phyloP scores from a whole-genome alignment of 2,113 vertebrate genomes.

The Psilopsiagon aymara region DNA sequence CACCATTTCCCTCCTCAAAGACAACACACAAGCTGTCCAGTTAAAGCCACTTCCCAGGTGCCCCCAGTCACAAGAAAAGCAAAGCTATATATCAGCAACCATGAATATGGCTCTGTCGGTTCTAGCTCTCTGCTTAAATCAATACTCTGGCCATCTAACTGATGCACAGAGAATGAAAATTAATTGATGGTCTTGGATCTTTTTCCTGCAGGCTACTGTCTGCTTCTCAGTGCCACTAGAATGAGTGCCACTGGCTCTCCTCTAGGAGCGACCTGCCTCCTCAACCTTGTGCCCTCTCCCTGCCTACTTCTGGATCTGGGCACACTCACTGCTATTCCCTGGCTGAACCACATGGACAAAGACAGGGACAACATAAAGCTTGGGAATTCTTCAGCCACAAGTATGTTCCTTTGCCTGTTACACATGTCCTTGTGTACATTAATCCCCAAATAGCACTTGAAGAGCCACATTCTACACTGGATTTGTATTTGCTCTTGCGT shows the following conservation, averaged over 20 bases:
- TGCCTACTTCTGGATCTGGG: accelerated
- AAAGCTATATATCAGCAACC: not conserved
- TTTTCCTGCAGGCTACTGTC: not conserved
- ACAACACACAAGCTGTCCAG: not conserved
- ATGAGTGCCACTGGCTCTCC: not conserved
- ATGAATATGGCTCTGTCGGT: not conserved
- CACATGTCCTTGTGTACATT: not conserved
- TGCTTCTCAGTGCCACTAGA: accelerated
- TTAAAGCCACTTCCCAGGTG: not conserved
- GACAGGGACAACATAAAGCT: not conserved
- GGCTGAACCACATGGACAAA: not conserved
- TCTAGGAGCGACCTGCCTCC: not conserved
- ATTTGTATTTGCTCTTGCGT: not conserved
- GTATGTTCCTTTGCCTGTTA: not conserved
- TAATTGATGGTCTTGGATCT: not conserved
- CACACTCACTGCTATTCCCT: not conserved
- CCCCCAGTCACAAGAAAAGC: not conserved
- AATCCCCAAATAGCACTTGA: not conserved
- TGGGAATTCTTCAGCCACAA: not conserved
- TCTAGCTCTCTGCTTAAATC: not conserved
- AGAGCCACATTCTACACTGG: not conserved
- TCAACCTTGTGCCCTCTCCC: not conserved
- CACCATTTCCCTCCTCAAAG: not conserved
- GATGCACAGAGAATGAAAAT: not conserved
- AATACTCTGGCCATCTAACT: not conserved